Evolutionary conservation across 2,888 invertebrate species (phyloP).

Genomic region (Torymus auratus): DNA sequence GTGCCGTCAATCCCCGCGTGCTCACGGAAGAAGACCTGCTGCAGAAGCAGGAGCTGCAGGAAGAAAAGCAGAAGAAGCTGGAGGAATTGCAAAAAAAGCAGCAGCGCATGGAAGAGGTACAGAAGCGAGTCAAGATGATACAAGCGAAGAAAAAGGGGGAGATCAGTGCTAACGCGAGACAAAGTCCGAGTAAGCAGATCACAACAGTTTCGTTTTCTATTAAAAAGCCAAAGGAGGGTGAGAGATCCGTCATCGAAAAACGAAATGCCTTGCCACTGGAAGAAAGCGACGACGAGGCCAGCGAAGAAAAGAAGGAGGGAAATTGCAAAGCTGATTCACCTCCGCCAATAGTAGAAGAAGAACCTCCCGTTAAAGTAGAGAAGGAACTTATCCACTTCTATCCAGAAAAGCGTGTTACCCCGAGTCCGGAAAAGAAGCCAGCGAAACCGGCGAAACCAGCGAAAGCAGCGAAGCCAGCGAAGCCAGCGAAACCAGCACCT

Average conservation of each 20-base stretch:
- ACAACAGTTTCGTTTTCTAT: conserved; percentile 89
- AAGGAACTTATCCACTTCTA: background rate
- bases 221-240: conserved; percentile 87
- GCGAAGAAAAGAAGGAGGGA: conserved; percentile 69
- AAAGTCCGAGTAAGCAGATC: conserved; percentile 66
- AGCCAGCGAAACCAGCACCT: too few species aligned
- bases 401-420: conserved; percentile 2
- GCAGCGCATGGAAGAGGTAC: conserved; percentile 75
- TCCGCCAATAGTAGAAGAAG: background rate
- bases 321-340: conserved; percentile 66
- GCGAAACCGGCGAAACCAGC: background rate
- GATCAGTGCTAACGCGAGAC: conserved; percentile 69
- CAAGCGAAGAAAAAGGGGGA: conserved; percentile 74
- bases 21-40: conserved; percentile 73
- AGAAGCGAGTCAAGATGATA: conserved; percentile 73
- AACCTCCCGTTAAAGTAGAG: conserved; percentile 2
- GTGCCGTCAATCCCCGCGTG: conserved; percentile 71
- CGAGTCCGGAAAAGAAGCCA: conserved; percentile 5
- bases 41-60: conserved; percentile 72
- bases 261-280: conserved; percentile 86
- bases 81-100: conserved; percentile 73
- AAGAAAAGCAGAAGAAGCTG: conserved; percentile 73
- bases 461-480: too few species aligned
- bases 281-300: conserved; percentile 79
- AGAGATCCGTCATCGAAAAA: conserved; percentile 81